Evolutionary conservation across 92 coral and sea anemone species (phyloP), one percentile per base, ranked within the genome.

Genomic region (Virgularia gustaviana): DNA sequence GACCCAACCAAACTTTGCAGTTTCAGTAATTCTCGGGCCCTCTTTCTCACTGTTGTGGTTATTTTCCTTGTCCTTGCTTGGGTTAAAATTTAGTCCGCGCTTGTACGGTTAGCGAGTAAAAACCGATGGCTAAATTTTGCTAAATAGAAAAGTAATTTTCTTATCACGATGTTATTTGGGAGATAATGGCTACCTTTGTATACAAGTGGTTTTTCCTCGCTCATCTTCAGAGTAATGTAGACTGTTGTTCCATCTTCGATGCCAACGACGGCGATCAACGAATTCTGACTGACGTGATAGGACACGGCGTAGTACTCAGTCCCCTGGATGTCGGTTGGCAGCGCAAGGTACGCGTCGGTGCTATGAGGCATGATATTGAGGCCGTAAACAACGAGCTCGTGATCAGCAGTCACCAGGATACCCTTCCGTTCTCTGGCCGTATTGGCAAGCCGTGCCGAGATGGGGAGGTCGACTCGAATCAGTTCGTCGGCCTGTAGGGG

Each of bases 321-420:
- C 6, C 88, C 88, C 64, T 34, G 63, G 25, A 85, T 59, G 4
- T 71, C 74, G 42, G 86, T 65, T 4, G 97, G 97, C 13, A 91
- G 29, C 13, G 89, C 98, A 9, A 92, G 89, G 47, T 70, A 92
- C 0, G 88, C 96, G 45, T 89, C 98, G 24, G 88, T 79, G 0
- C 84, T 57, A 18, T 83, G 51, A 5, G 51, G 36, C 70, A 64
- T 23, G 33, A 68, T 29, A 65, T 65, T 55, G 59, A 84, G 33
- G 1, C 90, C 98, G 31, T 84, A 79, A 37, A 92, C 87, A 1
- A 89, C 84, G 0, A 92, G 33, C 12, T 90, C 86, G 22, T 83
- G 56, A 60, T 84, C 75, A 0, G 96, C 79, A 0, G 73, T 78
- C 33, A 91, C 76, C n/a, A 79, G 65, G 44, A 91, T 84, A 0